Evolutionary conservation across 1,140 invertebrate genomes (phyloP), one percentile per base, ranked within the genome.

Genomic region (Lutraria rhynchaena): DNA sequence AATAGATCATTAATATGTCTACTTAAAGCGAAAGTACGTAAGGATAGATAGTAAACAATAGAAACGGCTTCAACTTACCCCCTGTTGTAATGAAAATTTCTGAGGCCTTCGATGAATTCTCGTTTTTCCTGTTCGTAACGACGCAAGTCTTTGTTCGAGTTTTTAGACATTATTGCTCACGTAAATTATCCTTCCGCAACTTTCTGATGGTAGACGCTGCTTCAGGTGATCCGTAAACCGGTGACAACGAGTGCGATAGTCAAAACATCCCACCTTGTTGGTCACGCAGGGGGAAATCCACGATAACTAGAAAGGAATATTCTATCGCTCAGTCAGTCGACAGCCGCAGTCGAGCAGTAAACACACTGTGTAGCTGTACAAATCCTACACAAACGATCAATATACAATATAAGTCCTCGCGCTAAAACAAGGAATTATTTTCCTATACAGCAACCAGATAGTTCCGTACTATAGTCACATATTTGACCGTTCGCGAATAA

Each of bases 61-160:
- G 63, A 83, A 69, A 69, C 76, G 49, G 76, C 77, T 29, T 24
- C 69, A 70, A 94, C 94, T 95, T 93, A 97, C 96, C 96, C 96
- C 93, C 96, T 94, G 81, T 94, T 95, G 77, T 96, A 95, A 91
- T 97, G 96, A 90, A 97, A 97, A 88, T 96, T 95, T 85, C 95
- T 94, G 84, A 97, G 93, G 88, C 97, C 96, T 87, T 95, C 94
- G 83, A 97, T 92, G 93, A 97, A 97, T 84, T 93, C 93, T 82
- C 95, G 94, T 86, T 95, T 94, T 92, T 96, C 95, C 92, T 94
- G 93, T 88, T 94, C 93, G 92, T 95, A 96, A 85, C 93, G 94
- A 91, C 94, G 94, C 86, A 94, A 94, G 92, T 95, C 95, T 94
- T 95, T 95, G 93, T 95, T 94, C 87, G 95, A 93, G 92, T 95